Evolutionary conservation across 2,113 vertebrate genomes (phyloP).

Genomic region (Carassius gibelio): DNA sequence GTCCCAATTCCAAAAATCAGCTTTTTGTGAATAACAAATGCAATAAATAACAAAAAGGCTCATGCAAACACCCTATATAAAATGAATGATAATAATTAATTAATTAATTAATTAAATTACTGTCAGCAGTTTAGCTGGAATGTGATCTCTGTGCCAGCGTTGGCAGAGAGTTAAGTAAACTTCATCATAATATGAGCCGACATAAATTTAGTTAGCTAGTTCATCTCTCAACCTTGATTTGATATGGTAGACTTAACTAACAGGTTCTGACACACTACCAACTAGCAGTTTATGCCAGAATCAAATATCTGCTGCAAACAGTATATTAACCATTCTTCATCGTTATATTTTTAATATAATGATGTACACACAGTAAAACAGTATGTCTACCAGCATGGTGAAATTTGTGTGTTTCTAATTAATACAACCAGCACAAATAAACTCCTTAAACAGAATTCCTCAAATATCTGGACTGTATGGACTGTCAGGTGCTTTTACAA

Average conservation of each 20-base stretch:
- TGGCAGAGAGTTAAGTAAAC: conserved; percentile 29
- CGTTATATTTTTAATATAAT: background rate
- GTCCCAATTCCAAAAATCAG: background rate
- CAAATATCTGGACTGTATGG: conserved; percentile 3
- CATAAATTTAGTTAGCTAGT: background rate
- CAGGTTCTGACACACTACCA: conserved; percentile 11
- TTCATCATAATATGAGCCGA: background rate
- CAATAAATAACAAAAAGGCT: background rate
- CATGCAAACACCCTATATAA: background rate
- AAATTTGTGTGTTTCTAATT: background rate
- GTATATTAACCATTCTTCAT: background rate
- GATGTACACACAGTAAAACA: background rate
- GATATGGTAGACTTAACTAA: conserved; percentile 39
- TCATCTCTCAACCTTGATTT: conserved; percentile 43
- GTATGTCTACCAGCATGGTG: background rate
- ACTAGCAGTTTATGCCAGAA: background rate
- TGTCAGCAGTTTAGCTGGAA: conserved; percentile 14
- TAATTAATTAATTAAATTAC: too few relatives aligned
- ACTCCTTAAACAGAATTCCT: conserved; percentile 22
- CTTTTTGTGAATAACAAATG: background rate
- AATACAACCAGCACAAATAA: conserved; percentile 10
- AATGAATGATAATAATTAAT: too few relatives aligned
- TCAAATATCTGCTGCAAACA: background rate
- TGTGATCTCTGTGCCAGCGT: conserved; percentile 2
- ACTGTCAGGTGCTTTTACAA: conserved; percentile 46